phyloP scores from a whole-genome alignment of 1,140 invertebrate species.

The Lethrus apterus region DNA sequence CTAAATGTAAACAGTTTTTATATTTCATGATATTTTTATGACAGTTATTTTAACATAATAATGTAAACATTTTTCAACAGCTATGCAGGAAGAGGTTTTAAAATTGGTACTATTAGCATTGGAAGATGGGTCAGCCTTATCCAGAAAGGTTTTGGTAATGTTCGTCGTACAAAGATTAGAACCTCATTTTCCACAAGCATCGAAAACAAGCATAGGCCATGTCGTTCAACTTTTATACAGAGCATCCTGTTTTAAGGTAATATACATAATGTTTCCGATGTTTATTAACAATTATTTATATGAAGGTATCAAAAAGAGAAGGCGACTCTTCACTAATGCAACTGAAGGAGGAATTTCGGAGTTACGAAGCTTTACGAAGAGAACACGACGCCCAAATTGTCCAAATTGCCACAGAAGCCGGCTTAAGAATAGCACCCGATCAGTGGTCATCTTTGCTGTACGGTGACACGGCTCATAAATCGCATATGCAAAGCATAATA shows the following conservation, averaged over 20 bases:
- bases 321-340: slow-evolving; percentile 98
- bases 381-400: slow-evolving; percentile 99
- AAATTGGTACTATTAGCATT: slow-evolving; percentile 89
- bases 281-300: slow-evolving; percentile 1
- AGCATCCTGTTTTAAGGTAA: slow-evolving; percentile 96
- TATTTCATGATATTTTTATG: not conserved
- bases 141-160: slow-evolving; percentile 95
- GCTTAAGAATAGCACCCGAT: slow-evolving; percentile 92
- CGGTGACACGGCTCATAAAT: slow-evolving; percentile 91
- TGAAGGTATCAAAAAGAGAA: slow-evolving; percentile 89
- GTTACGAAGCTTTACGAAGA: slow-evolving; percentile 84
- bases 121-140: slow-evolving; percentile 94
- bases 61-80: slow-evolving; percentile 41
- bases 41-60: not conserved
- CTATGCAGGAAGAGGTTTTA: slow-evolving; percentile 97
- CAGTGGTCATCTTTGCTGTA: slow-evolving; percentile 97
- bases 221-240: slow-evolving; percentile 96
- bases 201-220: slow-evolving; percentile 97
- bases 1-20: too few species aligned
- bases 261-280: slow-evolving; percentile 1
- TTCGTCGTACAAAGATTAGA: slow-evolving; percentile 96
- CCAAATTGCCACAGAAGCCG: slow-evolving; percentile 95
- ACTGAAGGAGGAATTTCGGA: slow-evolving; percentile 94
- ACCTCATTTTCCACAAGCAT: slow-evolving; percentile 94
- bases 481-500: slow-evolving; percentile 98